Base-by-base conservation (phyloP, 2,888 invertebrate genomes). In the Stenotaenia linearis region DNA sequence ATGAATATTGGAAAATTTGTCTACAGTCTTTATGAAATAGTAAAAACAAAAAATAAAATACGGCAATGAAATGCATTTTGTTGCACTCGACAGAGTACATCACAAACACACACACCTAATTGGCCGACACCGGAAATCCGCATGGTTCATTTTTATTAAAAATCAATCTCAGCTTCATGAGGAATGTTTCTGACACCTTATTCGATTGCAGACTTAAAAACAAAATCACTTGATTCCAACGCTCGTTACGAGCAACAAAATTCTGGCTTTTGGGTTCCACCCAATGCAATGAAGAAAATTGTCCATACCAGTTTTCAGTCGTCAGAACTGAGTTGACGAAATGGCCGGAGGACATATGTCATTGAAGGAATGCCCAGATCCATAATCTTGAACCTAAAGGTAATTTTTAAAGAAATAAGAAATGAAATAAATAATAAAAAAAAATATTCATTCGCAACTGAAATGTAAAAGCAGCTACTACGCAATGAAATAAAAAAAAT, bases 181-280 rank as follows among this genome's bases (percentile, higher is more conserved):
- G 69, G 69, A 69, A 69, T 69, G 69, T 69, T 69, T 69, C 28
- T 69, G 69, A 69, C 69, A 69, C 69, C 28, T 25, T 28, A 1
- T 25, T n/a, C 69, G 28, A 69, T 28, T 69, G 69, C 69, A 69
- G 28, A 28, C 69, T 69, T 25, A 69, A 69, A 28, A 61, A 61
- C 21, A 61, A 28, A 69, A 69, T 69, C 28, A 69, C 69, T 50
- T 6, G 25, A 28, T 25, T 28, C 28, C 25, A 28, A 69, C 25
- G 69, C 69, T 69, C 69, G 69, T 69, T 69, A 69, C 69, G 69
- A 69, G 69, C 69, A 69, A 69, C 69, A 69, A 69, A 69, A 28
- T 69, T 69, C 69, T 69, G 69, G 69, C 25, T 28, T 25, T 69
- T 69, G 69, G 69, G 69, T 69, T 69, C 69, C 69, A 69, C 69